Base-by-base conservation (phyloP, 2,888 invertebrate genomes). In the Petrolisthes cinctipes region DNA sequence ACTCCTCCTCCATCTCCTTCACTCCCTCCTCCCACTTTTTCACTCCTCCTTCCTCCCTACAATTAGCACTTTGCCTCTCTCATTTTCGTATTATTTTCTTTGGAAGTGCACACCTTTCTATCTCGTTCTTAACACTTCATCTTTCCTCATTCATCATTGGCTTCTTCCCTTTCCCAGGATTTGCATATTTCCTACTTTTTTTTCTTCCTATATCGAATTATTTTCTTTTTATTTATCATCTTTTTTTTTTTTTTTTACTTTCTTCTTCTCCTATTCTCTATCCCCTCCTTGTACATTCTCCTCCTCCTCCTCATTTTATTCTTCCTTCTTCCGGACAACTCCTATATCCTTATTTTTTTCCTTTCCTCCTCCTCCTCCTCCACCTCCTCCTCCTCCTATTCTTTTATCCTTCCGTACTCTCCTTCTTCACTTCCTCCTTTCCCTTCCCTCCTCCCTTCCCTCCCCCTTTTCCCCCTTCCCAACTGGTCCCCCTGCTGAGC, bases 401-500 rank as follows among this genome's bases (percentile, higher is more conserved):
- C 6, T 61, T 6, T 6, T 14, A 61, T 14, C 61, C 61, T 61
- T 61, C 61, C 61, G 7, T 61, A 61, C 14, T 14, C 61, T 61
- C 14, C 61, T n/a, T 20, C 20, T 11, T 71, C 71, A 6, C 17
- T 17, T 71, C 71, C n/a, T 17, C 6, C 71, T 20, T 71, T 71
- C 71, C 71, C 14, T n/a, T 71, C 20, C 71, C 71, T 4, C 20
- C 14, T 4, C n/a, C 20, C 20, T 71, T n/a, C 14, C 71, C 71
- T 71, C 71, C 20, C 20, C 6, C 71, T 71, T 20, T 71, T 4
- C 20, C 71, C 71, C n/a, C 71, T 75, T 57, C 20, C 9, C 23
- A 37, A 37, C 37, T 37, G 37, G 37, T 56, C 73, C 75, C 68
- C 85, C 81, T 51, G 80, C 71, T 66, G 85, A 53, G 79, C 75